Evolutionary conservation across 2,797 vertebrate species (phyloP).

Genomic region (Acipenser oxyrinchus): DNA sequence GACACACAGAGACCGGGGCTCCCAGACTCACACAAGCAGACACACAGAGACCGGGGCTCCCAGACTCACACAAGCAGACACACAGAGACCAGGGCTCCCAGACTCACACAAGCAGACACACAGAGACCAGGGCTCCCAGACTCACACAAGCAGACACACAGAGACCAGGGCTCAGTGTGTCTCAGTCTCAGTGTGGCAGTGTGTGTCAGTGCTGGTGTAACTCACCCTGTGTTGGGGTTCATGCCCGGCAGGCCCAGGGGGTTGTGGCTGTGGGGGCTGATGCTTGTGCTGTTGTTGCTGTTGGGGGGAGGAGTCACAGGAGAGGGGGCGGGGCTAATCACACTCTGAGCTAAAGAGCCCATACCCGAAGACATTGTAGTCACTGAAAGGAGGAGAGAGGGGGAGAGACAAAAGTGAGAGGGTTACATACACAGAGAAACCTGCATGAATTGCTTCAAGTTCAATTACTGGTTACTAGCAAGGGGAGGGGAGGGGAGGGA

Average conservation of each 20-base stretch:
- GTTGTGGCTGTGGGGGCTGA: constrained; percentile 61
- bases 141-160: no score
- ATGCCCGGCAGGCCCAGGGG: constrained; percentile 57
- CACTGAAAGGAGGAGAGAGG: constrained; percentile 44
- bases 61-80: no score
- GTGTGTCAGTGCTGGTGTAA: neutral
- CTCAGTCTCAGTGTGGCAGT: neutral
- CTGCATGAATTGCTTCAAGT: neutral
- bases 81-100: no score
- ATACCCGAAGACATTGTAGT: constrained; percentile 67
- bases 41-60: no score
- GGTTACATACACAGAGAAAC: neutral
- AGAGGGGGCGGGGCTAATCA: constrained; percentile 59
- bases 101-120: no score
- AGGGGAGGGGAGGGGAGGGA: constrained; percentile 19
- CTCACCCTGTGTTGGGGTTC: constrained; percentile 70
- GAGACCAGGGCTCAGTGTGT: constrained; percentile 13
- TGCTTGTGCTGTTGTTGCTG: constrained; percentile 74
- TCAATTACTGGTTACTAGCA: neutral
- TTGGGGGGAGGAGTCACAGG: constrained; percentile 71
- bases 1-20: no score
- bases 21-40: no score
- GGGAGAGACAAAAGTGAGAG: constrained; percentile 9
- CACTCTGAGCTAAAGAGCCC: constrained; percentile 65
- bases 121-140: no score